Base-by-base conservation (phyloP, 1,140 invertebrate species). In the Anastrepha obliqua region DNA sequence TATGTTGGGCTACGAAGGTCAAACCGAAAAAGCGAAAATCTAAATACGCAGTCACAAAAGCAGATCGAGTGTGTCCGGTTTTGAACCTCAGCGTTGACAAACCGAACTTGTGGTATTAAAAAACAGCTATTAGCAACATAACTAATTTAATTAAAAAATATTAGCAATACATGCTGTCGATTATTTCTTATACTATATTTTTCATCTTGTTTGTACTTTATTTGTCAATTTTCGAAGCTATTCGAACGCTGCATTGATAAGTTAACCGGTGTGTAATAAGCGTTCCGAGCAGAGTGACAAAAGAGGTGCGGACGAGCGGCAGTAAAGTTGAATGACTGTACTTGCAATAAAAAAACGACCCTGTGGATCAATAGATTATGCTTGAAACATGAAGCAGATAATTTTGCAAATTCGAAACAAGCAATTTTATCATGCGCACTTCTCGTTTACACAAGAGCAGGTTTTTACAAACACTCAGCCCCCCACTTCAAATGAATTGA, bases 1-100 rank as follows among this genome's bases (percentile, higher is more conserved):
- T 86, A 62, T 62, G 20, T 62, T 42, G 29, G 15, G 6, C 55
- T 39, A 42, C 55, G 85, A 86, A 74, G 78, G 87, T 59, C 62
- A 90, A 89, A 86, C 87, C 67, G 88, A 88, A 88, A 89, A 88
- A 39, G 39, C 64, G 17, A 64, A 60, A 29, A 17, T 42, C 3
- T 62, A 11, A 3, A 9, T 3, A 29, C 88, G 89, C 2, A 20
- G 55, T 6, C 74, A 42, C 17, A 55, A 81, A 67, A 39, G n/a
- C 64, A 29, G 64, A 7, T 8, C 64, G 20, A 6, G 29, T 29
- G 20, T 4, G 64, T 67, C 64, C 64, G 64, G 64, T 67, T 67
- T 67, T 2, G 20, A 20, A 0, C 60, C n/a, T 20, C 6, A 11
- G 7, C 60, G 15, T 13, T n/a, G 2, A 62, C 60, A 62, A 62